Conservation (phyloP, 2,888 invertebrate species). For the Caenorhabditis virilis region DNA sequence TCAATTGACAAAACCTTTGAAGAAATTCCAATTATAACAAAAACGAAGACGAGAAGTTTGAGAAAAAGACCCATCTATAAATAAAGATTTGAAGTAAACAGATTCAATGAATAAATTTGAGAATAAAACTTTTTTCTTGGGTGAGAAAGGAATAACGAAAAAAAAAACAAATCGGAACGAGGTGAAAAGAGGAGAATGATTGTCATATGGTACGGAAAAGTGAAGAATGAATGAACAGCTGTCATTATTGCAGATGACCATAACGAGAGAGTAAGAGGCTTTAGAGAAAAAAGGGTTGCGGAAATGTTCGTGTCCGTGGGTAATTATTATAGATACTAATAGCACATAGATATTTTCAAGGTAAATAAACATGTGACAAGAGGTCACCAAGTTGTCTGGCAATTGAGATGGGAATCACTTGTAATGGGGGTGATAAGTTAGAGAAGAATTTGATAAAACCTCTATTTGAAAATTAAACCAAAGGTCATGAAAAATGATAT, state of each 20-base stretch:
- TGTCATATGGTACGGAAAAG: not conserved
- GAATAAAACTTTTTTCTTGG: too few relatives aligned
- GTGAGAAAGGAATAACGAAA: not conserved
- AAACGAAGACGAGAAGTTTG: too few relatives aligned
- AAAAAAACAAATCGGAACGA: not conserved
- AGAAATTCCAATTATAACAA: not conserved
- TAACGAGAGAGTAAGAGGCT: too few relatives aligned
- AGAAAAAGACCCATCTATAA: too few relatives aligned
- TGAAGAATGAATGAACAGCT: not conserved
- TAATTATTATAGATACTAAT: not conserved
- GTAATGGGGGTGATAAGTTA: too few relatives aligned
- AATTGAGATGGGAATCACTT: too few relatives aligned
- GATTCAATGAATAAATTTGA: not conserved
- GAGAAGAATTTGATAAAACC: too few relatives aligned
- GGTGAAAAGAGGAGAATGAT: not conserved
- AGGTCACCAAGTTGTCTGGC: not conserved
- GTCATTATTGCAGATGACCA: not conserved
- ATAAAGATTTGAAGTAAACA: not conserved
- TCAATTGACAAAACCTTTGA: constrained; percentile 27
- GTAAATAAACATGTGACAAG: not conserved
- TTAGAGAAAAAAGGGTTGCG: not conserved
- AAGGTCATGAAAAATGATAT: too few relatives aligned
- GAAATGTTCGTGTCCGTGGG: not conserved
- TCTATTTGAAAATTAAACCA: too few relatives aligned
- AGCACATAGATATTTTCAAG: not conserved